Evolutionary conservation across 2,797 vertebrate genomes (phyloP).

Genomic region (Esox lucius): DNA sequence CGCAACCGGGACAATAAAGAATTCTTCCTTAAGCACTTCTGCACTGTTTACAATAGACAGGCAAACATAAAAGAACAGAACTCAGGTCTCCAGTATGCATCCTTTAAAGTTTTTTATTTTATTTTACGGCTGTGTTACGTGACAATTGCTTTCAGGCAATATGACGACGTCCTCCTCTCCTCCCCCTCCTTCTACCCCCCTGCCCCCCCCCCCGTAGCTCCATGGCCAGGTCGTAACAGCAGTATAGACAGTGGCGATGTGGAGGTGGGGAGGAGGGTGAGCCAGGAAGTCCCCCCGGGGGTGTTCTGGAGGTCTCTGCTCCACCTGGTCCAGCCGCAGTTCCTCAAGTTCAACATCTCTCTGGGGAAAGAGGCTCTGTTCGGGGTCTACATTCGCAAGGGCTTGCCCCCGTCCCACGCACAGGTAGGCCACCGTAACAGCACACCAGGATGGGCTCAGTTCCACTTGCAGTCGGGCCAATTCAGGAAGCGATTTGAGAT

Average conservation of each 20-base stretch:
- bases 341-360: constrained; percentile 90
- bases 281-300: constrained; percentile 85
- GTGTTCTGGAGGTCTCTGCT: constrained; percentile 88
- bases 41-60: neutral
- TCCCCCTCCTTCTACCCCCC: neutral
- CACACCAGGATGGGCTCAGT: no score
- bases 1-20: neutral
- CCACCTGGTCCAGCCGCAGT: constrained; percentile 83
- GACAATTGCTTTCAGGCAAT: neutral
- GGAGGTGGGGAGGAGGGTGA: constrained; percentile 82
- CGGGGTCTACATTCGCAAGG: constrained; percentile 87
- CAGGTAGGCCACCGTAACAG: constrained; percentile 17
- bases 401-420: constrained; percentile 86
- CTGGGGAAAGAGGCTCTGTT: constrained; percentile 88
- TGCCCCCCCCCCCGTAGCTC: constrained; percentile 58
- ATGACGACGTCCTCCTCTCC: neutral
- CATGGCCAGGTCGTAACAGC: constrained; percentile 82
- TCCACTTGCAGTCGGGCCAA: no score
- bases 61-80: neutral
- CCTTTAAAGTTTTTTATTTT: neutral
- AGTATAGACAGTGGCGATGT: constrained; percentile 87
- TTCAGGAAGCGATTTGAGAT: no score
- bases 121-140: no score
- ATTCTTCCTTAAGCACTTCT: neutral
- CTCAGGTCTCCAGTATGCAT: neutral